Evolutionary conservation across 2,797 vertebrate genomes (phyloP).

Genomic region (Notolepis coatsorum): DNA sequence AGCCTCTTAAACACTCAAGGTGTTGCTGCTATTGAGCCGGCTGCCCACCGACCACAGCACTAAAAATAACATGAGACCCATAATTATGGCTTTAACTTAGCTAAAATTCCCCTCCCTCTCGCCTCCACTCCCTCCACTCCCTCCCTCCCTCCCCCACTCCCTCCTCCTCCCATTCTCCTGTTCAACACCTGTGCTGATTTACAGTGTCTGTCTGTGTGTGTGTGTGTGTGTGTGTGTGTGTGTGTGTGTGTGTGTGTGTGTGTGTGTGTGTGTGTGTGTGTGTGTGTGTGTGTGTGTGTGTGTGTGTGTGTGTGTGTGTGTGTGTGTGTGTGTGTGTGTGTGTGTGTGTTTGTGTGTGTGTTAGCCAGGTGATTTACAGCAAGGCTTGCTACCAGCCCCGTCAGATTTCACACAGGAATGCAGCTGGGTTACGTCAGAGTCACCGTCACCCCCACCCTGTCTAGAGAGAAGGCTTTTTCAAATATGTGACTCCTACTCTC

Average conservation of each 20-base stretch:
- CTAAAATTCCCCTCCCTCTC: no score
- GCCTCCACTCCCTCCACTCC: conserved; percentile 42
- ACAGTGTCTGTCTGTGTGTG: conserved; percentile 2
- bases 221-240: background rate
- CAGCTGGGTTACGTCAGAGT: conserved; percentile 35
- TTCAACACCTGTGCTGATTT: conserved; percentile 60
- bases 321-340: conserved; percentile 18
- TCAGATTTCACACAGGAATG: conserved; percentile 35
- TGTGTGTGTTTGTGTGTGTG: background rate
- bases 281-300: background rate
- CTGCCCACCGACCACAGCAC: conserved; percentile 53
- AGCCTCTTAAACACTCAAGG: conserved; percentile 18
- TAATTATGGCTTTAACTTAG: conserved; percentile 71
- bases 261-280: background rate
- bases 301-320: background rate
- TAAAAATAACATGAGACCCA: conserved; percentile 70
- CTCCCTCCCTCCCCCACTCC: conserved; percentile 25
- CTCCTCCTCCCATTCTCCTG: conserved; percentile 49
- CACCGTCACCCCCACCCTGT: conserved; percentile 3
- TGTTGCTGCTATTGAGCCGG: conserved; percentile 59
- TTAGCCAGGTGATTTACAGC: conserved; percentile 25
- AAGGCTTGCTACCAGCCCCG: conserved; percentile 21
- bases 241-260: background rate
- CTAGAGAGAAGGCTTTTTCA: background rate
- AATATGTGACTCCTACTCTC: background rate